Conservation (phyloP, 1,140 invertebrate species). For the Sitodiplosis mosellana region DNA sequence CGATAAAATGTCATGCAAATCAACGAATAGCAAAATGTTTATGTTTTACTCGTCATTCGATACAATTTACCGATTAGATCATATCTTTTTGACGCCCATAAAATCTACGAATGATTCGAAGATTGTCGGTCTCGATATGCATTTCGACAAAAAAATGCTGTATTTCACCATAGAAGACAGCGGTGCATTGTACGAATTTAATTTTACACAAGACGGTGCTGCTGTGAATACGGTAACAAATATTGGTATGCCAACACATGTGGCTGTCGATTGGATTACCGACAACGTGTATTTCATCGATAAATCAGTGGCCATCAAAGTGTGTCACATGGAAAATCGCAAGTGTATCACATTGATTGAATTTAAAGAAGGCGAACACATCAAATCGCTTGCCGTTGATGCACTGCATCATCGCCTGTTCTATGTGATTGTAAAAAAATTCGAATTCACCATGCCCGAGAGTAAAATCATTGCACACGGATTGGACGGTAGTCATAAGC, state of each 20-base stretch:
- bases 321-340: constrained; percentile 33
- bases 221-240: constrained; percentile 26
- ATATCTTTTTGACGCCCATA: constrained; percentile 20
- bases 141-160: constrained; percentile 18
- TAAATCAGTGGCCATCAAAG: constrained; percentile 29
- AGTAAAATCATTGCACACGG: constrained; percentile 36
- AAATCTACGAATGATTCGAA: constrained; percentile 23
- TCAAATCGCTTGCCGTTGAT: constrained; percentile 33
- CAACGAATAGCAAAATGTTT: constrained; percentile 27
- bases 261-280: constrained; percentile 61
- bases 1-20: constrained; percentile 55
- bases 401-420: constrained; percentile 32
- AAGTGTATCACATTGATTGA: constrained; percentile 40
- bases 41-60: constrained; percentile 30
- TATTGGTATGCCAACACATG: constrained; percentile 40
- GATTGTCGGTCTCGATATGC: constrained; percentile 31
- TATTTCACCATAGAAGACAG: constrained; percentile 25
- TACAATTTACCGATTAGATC: constrained; percentile 29
- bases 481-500: constrained; percentile 40
- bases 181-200: constrained; percentile 16
- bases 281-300: constrained; percentile 60
- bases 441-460: constrained; percentile 22
- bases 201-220: constrained; percentile 12
- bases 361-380: constrained; percentile 33
- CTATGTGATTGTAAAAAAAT: constrained; percentile 28